Base-by-base conservation (phyloP, 2,888 invertebrate species). In the Catocala nupta region DNA sequence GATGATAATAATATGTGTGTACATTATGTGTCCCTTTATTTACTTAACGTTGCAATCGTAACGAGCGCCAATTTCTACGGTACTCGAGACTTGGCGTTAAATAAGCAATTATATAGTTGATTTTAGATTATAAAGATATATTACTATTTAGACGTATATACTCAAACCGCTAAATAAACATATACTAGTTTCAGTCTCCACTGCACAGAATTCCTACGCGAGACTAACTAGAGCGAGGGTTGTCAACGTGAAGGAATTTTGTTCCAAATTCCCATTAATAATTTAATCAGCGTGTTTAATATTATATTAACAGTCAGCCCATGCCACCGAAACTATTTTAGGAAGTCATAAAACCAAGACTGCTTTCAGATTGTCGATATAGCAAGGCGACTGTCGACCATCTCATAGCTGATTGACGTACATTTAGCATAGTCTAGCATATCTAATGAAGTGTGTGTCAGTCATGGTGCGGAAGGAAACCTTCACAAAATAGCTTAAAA, bases 101-200 rank as follows among this genome's bases (percentile, higher is more conserved):
- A 16, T 45, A 45, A 39, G 34, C 11, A 50, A 50, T 50, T 34
- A 50, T 50, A 34, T 50, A 11, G 49, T 7, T 34, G 49, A 25
- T 34, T 50, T 50, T 50, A 50, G 49, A 34, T 50, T 34, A 50
- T 50, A 50, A 48, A 13, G 48, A 48, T 48, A 48, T 11, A 13
- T 47, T 10, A 45, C 13, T 55, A 33, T 43, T 33, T n/a, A 25
- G 42, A 57, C 13, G 48, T 42, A 42, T 42, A 43, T 57, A 43
- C 12, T 7, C 43, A 12, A 10, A 43, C 34, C 12, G 42, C 48
- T 10, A 10, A 13, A 48, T 10, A 48, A 48, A 13, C 25, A 25
- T 43, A 10, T 39, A 6, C 55, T 55, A 47, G 47, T 45, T 47
- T 47, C 9, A 48, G 48, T 25, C 48, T 12, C 13, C 13, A 13